These are phyloP conservation scores for Dendrolimus pini DNA, from an alignment of 2,888 invertebrate species.

Conservation along the genomic window DNA sequence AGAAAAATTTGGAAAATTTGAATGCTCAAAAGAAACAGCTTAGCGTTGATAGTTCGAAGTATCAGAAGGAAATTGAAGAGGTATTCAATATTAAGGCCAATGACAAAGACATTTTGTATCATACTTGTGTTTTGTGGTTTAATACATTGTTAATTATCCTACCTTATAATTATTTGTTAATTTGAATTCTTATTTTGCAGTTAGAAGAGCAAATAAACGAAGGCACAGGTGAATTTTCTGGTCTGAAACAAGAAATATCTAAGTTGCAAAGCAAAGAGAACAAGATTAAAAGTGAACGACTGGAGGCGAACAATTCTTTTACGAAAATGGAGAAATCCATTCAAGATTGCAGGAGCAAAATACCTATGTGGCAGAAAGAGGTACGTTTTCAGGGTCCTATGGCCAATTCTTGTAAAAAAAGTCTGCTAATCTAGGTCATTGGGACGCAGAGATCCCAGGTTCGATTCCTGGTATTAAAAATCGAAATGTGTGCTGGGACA, in stretches of 20 bases:
- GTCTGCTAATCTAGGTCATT: neutral
- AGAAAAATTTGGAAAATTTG: constrained; percentile 78
- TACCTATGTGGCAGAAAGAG: constrained; percentile 75
- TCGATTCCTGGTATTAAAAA: no score
- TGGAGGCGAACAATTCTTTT: constrained; percentile 86
- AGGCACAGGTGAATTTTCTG: constrained; percentile 74
- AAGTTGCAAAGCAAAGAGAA: constrained; percentile 79
- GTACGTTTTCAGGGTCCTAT: constrained; percentile 29
- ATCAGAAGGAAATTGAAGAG: constrained; percentile 74
- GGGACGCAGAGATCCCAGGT: no score
- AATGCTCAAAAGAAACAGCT: constrained; percentile 76
- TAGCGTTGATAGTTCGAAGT: constrained; percentile 70
- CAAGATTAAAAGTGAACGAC: constrained; percentile 80
- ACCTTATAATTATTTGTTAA: no score
- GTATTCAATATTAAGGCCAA: constrained; percentile 22
- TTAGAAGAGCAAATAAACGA: constrained; percentile 74
- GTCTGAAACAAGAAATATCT: constrained; percentile 79
- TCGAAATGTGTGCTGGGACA: no score
- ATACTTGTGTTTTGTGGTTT: no score
- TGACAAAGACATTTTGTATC: no score
- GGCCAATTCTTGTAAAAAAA: no score
- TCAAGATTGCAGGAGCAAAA: constrained; percentile 71
- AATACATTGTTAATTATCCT: no score
- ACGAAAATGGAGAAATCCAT: constrained; percentile 77
- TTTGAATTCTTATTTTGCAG: constrained; percentile 21